phyloP scores from a whole-genome alignment of 2,113 vertebrate species.

The Dicentrarchus labrax region DNA sequence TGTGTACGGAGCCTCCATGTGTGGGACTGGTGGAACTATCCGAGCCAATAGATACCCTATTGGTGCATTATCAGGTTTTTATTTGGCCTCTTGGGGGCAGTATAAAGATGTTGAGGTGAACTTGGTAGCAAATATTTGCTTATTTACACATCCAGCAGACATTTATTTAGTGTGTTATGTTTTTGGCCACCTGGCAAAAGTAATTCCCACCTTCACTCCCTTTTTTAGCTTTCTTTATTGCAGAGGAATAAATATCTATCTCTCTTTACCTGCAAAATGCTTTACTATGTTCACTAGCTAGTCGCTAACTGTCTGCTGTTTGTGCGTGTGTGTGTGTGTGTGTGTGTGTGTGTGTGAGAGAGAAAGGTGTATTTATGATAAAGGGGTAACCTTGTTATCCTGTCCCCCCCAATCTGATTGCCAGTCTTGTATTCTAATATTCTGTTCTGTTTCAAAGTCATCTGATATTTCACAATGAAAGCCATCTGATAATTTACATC shows the following conservation, averaged over 20 bases:
- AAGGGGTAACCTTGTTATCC: neutral
- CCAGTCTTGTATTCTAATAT: neutral
- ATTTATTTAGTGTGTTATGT: neutral
- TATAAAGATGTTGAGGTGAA: neutral
- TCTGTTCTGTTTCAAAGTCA: conserved; percentile 24
- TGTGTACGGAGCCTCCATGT: no score
- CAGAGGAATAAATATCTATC: no score
- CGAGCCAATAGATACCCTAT: no score
- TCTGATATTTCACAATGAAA: conserved; percentile 43
- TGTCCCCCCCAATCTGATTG: neutral
- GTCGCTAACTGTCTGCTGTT: no score
- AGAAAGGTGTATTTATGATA: conserved; percentile 17
- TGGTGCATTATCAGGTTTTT: no score
- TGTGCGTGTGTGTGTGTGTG: no score
- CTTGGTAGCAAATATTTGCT: neutral
- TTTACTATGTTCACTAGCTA: no score
- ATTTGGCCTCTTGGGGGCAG: neutral
- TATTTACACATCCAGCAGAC: neutral
- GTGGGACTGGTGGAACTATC: no score
- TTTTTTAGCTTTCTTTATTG: neutral
- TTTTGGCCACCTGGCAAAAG: neutral
- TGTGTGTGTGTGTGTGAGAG: neutral
- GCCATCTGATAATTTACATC: conserved; percentile 45
- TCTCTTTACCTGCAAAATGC: neutral
- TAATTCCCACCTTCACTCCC: neutral